Conservation (phyloP, 2,888 invertebrate species). For the Apoda limacodes region DNA sequence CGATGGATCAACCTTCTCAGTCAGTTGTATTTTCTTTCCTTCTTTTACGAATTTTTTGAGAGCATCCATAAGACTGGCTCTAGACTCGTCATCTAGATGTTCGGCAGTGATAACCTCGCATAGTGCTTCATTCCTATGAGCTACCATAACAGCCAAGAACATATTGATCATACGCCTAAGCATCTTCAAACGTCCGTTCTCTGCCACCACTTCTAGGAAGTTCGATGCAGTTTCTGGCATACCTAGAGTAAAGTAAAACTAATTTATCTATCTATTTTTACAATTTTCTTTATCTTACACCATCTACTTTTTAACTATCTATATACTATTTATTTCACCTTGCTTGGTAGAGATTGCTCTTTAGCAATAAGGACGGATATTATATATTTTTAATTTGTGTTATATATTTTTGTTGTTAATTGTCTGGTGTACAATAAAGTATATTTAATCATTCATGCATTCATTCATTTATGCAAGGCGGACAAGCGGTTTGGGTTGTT, state of each 20-base stretch:
- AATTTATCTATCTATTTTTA: background rate
- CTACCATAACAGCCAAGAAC: conserved; percentile 45
- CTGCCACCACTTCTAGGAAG: conserved; percentile 43
- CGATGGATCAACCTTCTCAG: conserved; percentile 40
- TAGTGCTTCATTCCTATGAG: conserved; percentile 46
- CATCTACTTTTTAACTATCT: too few species aligned
- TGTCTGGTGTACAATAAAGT: too few species aligned
- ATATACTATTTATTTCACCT: too few species aligned
- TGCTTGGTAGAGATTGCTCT: too few species aligned
- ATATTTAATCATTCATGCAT: too few species aligned
- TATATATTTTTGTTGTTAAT: too few species aligned
- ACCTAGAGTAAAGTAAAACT: conserved; percentile 28
- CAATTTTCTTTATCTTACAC: too few species aligned
- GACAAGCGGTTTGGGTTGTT: too few species aligned
- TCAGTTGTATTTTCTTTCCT: conserved; percentile 40
- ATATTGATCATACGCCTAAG: conserved; percentile 39
- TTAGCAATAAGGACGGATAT: too few species aligned
- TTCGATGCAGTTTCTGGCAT: conserved; percentile 39
- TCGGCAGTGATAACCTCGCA: conserved; percentile 55
- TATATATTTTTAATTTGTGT: too few species aligned
- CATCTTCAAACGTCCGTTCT: conserved; percentile 46
- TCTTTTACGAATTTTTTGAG: conserved; percentile 37
- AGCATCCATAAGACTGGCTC: conserved; percentile 32
- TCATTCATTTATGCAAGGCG: too few species aligned
- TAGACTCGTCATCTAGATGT: conserved; percentile 32